A percentile compares a stretch with the other conserved stretches of the same genome.
Evolutionary conservation across 2,113 vertebrate species (phyloP).

Genomic region (Equus quagga): DNA sequence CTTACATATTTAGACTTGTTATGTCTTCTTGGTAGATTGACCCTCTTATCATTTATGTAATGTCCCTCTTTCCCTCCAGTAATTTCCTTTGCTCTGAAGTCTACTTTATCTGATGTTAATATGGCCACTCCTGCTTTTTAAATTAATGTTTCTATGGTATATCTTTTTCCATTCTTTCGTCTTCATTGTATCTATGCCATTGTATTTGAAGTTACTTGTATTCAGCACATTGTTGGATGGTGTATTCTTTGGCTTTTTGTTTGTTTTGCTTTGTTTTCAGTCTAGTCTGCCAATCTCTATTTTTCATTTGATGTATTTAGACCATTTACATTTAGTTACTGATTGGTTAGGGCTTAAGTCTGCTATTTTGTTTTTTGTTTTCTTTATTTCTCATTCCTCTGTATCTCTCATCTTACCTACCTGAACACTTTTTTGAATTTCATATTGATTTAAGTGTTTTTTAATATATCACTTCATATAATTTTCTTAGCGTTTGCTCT

Average conservation of each 20-base stretch:
- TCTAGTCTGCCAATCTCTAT: background rate
- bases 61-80: background rate
- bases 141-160: background rate
- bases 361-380: background rate
- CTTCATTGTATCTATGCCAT: background rate
- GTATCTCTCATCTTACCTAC: background rate
- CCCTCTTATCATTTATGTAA: background rate
- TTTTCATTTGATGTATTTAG: conserved; percentile 1
- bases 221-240: background rate
- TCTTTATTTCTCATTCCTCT: background rate
- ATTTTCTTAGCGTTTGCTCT: background rate
- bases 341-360: background rate
- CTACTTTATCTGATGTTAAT: background rate
- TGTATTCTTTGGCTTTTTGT: background rate
- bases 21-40: background rate
- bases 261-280: background rate
- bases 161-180: background rate
- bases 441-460: background rate
- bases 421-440: background rate
- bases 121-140: background rate
- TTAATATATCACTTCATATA: background rate
- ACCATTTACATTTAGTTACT: background rate
- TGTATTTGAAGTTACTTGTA: background rate
- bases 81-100: background rate
- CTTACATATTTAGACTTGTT: background rate